A percentile compares a stretch with the other conserved stretches of the same genome.
These are phyloP conservation scores for Melanotus villosus DNA, from an alignment of 2,888 invertebrate species.

Conservation along the genomic window DNA sequence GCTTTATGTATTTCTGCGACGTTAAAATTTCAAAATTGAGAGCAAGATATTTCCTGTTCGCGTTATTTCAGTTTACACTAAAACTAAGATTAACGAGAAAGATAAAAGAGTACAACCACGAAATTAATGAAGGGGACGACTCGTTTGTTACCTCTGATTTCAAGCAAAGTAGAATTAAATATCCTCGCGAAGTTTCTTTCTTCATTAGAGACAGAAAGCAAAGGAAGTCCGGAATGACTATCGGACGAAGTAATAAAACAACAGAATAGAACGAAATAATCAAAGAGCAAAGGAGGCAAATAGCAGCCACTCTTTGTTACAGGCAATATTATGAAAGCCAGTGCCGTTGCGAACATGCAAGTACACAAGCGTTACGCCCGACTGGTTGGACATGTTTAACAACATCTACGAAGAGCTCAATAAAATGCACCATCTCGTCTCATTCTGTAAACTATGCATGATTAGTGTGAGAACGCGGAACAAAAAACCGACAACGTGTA, in stretches of 20 bases:
- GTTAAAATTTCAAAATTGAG: conserved; percentile 43
- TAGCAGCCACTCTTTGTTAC: conserved; percentile 22
- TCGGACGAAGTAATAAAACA: conserved; percentile 25
- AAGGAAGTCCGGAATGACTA: conserved; percentile 19
- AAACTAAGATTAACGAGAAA: conserved; percentile 31
- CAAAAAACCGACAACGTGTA: background rate
- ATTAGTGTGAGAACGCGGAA: conserved; percentile 11
- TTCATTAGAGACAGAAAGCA: conserved; percentile 6
- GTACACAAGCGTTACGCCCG: conserved; percentile 25
- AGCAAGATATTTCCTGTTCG: conserved; percentile 15
- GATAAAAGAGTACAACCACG: background rate
- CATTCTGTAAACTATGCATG: conserved; percentile 7
- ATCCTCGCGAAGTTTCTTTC: conserved; percentile 3
- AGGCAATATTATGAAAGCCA: conserved; percentile 10
- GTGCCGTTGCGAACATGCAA: conserved; percentile 12
- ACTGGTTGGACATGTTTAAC: conserved; percentile 16
- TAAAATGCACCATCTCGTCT: conserved; percentile 19
- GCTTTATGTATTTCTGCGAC: conserved; percentile 41
- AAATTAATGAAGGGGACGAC: conserved; percentile 7
- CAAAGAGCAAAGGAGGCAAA: conserved; percentile 16
- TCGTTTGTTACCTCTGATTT: background rate
- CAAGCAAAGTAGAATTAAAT: conserved; percentile 12
- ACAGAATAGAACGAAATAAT: conserved; percentile 24
- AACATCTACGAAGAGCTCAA: background rate
- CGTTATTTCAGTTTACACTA: conserved; percentile 30